Conservation (phyloP, 2,797 vertebrate genomes). For the Apodemus agrarius region DNA sequence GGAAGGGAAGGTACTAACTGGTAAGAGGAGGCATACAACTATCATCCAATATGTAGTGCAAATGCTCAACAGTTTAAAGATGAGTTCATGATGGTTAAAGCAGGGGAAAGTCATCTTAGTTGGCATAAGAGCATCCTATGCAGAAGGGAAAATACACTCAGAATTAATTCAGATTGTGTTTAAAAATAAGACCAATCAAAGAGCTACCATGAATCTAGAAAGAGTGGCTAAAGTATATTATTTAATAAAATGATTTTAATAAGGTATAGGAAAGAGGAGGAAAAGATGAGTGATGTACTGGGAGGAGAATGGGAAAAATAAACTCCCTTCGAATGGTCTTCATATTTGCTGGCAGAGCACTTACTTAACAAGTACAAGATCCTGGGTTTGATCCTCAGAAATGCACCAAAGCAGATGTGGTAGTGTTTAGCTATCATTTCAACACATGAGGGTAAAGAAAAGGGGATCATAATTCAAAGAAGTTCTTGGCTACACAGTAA, state of each 20-base stretch:
- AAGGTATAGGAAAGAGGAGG: background rate
- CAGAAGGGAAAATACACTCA: background rate
- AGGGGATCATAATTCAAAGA: background rate
- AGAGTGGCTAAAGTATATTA: background rate
- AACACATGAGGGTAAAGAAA: background rate
- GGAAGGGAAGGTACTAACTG: background rate
- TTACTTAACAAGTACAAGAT: background rate
- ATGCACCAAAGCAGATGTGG: background rate
- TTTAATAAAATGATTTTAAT: background rate
- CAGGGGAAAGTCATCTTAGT: background rate
- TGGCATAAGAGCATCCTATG: background rate
- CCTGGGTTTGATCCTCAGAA: background rate
- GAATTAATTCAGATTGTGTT: background rate
- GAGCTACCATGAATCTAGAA: too few species aligned
- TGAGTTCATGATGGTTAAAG: background rate
- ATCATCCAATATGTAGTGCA: background rate
- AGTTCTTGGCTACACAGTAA: background rate
- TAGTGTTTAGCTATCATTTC: background rate
- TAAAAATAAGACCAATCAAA: background rate
- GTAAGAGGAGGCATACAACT: background rate
- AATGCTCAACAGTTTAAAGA: background rate
- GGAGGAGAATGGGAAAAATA: background rate
- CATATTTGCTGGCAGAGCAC: background rate
- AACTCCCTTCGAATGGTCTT: background rate
- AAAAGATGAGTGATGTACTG: background rate